A percentile compares a stretch with the other conserved stretches of the same genome.
Conservation (phyloP, 2,888 invertebrate genomes). For the Dolomedes plantarius region DNA sequence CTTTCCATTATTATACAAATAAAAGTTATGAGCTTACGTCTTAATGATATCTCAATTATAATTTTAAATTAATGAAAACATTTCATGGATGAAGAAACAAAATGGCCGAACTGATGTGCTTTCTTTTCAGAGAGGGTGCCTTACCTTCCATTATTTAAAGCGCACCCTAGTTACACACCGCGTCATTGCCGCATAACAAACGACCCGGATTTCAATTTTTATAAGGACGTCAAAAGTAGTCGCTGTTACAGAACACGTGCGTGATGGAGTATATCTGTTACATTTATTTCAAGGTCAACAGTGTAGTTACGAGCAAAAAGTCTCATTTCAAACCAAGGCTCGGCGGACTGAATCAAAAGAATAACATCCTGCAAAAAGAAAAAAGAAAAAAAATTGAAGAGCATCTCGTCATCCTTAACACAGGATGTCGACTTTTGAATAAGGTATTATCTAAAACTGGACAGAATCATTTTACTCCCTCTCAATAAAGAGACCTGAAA, state of each 20-base stretch:
- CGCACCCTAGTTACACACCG: background rate
- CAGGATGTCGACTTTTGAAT: background rate
- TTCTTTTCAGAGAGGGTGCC: background rate
- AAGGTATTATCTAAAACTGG: no score
- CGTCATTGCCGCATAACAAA: background rate
- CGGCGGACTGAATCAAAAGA: background rate
- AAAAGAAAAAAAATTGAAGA: no score
- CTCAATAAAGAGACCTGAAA: no score
- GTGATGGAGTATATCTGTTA: background rate
- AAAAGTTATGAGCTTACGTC: no score
- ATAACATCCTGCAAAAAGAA: background rate
- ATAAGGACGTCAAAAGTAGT: background rate
- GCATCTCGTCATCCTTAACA: background rate
- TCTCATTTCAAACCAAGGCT: background rate
- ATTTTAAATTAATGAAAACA: no score
- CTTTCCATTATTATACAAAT: background rate
- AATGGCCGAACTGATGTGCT: background rate
- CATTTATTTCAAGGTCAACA: conserved; percentile 1
- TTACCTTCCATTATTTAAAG: background rate
- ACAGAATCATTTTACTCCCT: no score
- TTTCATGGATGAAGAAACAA: no score
- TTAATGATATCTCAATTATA: no score
- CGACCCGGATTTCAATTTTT: background rate
- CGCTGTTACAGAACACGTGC: no score
- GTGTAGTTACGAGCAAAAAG: background rate